phyloP scores from a whole-genome alignment of 2,113 vertebrate species.

The Tupaia tana region DNA sequence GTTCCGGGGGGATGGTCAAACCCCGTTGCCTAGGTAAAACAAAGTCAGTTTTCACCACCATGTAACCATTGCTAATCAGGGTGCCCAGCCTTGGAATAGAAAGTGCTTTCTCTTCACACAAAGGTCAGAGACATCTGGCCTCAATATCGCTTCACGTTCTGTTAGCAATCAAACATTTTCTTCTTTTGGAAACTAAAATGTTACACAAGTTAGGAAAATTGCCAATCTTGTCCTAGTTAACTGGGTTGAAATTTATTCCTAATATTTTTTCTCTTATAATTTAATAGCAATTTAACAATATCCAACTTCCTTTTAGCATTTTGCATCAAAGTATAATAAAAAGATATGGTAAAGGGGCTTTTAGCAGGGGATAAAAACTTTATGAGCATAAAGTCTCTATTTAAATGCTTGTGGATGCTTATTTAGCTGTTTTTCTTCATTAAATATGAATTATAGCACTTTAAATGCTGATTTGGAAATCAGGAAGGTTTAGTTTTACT shows the following conservation, averaged over 20 bases:
- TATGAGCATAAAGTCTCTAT: constrained; percentile 66
- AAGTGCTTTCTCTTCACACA: constrained; percentile 52
- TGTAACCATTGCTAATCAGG: constrained; percentile 50
- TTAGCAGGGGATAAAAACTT: constrained; percentile 79
- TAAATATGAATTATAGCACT: constrained; percentile 84
- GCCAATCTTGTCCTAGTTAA: constrained; percentile 64
- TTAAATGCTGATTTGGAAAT: constrained; percentile 83
- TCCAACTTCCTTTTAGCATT: constrained; percentile 71
- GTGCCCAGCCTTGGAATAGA: constrained; percentile 16
- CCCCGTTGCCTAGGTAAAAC: constrained; percentile 60
- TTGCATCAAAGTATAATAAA: constrained; percentile 78
- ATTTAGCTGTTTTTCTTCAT: constrained; percentile 84
- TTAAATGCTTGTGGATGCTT: constrained; percentile 81
- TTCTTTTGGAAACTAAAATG: constrained; percentile 55
- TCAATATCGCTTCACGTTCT: constrained; percentile 65
- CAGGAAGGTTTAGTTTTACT: constrained; percentile 79
- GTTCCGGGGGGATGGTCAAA: constrained; percentile 14
- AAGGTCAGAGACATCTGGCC: constrained; percentile 63
- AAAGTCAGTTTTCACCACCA: constrained; percentile 45
- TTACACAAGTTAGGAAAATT: constrained; percentile 71
- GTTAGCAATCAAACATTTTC: constrained; percentile 56
- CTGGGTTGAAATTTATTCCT: constrained; percentile 70
- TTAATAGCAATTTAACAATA: constrained; percentile 81
- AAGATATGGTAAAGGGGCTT: constrained; percentile 76
- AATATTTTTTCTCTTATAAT: constrained; percentile 75